Evolutionary conservation across 2,888 invertebrate species (phyloP).

Genomic region (Mesorhabditis spiculigera): DNA sequence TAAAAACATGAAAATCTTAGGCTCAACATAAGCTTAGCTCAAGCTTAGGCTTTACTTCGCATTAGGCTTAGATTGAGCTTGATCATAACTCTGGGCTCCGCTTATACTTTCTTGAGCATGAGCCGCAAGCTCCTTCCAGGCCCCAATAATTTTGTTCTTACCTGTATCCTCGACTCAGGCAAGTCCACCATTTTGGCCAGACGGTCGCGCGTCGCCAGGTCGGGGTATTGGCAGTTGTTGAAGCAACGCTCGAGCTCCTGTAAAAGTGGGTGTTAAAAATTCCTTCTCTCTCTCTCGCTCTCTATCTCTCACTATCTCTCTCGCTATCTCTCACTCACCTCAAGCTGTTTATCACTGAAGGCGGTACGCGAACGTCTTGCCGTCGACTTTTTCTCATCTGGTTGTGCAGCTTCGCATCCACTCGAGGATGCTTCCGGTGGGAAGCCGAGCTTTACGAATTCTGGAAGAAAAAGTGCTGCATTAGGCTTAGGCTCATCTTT

Average conservation of each 20-base stretch:
- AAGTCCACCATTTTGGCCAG: neutral
- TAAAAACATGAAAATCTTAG: too few relatives aligned
- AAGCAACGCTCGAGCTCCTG: neutral
- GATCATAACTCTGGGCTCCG: too few relatives aligned
- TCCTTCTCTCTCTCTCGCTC: neutral
- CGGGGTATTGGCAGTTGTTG: neutral
- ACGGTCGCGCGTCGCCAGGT: neutral
- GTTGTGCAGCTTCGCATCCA: neutral
- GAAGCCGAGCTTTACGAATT: slow-evolving; percentile 6
- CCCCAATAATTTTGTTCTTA: neutral
- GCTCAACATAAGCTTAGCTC: too few relatives aligned
- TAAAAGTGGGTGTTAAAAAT: neutral
- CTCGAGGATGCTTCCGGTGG: neutral
- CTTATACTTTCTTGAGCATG: too few relatives aligned
- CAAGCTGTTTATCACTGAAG: slow-evolving; percentile 4
- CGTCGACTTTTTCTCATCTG: neutral
- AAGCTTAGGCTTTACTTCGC: too few relatives aligned
- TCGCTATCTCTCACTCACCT: neutral
- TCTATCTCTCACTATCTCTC: too few relatives aligned
- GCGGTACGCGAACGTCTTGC: neutral
- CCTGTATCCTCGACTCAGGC: neutral
- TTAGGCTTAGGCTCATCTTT: too few relatives aligned
- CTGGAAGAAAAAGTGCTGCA: neutral
- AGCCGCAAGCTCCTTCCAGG: too few relatives aligned
- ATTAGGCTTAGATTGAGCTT: too few relatives aligned